Evolutionary conservation across 2,888 invertebrate species (phyloP), one percentile per base, ranked within the genome.

Genomic region (Chorisops tibialis): DNA sequence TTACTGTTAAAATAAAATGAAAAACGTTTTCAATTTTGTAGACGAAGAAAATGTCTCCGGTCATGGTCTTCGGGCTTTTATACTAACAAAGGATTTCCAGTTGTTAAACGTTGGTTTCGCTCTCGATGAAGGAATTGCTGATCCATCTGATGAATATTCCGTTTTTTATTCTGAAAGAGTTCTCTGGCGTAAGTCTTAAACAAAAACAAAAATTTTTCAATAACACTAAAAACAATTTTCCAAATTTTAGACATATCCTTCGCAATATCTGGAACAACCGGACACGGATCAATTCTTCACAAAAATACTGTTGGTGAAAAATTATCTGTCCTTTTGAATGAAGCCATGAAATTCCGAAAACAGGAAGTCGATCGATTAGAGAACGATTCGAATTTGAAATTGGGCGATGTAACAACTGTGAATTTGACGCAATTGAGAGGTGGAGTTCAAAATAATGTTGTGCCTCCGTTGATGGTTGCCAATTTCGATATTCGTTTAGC

Each of bases 111-210:
- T 91, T 49, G 92, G 89, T 0, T 89, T 92, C 70, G 85, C 84
- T 0, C 72, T 93, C 51, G 93, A 93, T 72, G 93, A 93, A 78
- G 91, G 92, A 24, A 83, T 89, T 78, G 87, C 91, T 0, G 86
- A 82, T 69, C 83, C 83, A 0, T 81, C 79, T 54, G 85, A 90
- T 14, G 82, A 82, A 37, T 91, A 83, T 70, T 77, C 82, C 6
- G 75, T 84, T 3, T 87, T 81, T 68, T 76, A 85, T 66, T 86
- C 84, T 0, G 88, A 89, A 71, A 81, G 90, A 65, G 82, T 82
- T 22, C 79, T 83, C 9, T 88, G 88, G 84, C 87, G 88, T 88
- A 76, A 81, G 85, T 80, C 41, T 16, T 50, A 1, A 12, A 6
- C 12, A 1, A 22, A 39, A 21, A 37, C 21, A 11, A 16, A 51